Base-by-base conservation (phyloP, 2,113 vertebrate species). In the Cnemophilus loriae region DNA sequence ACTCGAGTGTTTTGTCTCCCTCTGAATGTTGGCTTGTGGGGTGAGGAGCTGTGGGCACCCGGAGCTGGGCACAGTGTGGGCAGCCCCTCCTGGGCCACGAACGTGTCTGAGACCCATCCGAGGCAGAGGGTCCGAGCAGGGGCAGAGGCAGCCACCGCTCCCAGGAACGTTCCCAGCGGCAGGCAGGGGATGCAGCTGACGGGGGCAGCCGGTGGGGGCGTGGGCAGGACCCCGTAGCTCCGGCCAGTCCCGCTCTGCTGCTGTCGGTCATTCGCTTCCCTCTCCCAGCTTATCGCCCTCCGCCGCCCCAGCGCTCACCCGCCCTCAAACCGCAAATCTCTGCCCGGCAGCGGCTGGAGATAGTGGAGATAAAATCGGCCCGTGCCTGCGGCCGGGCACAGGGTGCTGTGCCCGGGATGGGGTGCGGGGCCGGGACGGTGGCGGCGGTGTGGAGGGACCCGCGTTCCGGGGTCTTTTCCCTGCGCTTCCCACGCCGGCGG, bases 271-370 rank as follows among this genome's bases (percentile, higher is more conserved):
- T 22, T 42, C 1, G 2, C 61, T 95, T 89, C 81, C 89, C 47
- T 68, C n/a, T 93, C n/a, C 6, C 49, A 13, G 70, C 20, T 89
- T 44, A 63, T 86, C 88, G 55, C 56, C 50, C 84, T 61, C 91
- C 39, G 27, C 47, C 5, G 4, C 68, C 71, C 46, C 27, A 15
- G 55, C 8, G 2, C 14, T 32, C 18, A 27, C 50, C 50, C 59
- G 41, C 74, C 59, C 87, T 7, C 28, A 67, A 80, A 93, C 92
- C 92, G 1, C 95, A 94, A 93, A 94, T 95, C 94, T 90, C 90
- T 95, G 93, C 93, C 74, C 7, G 1, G 69, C 93, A 49, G 63
- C 39, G 41, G 37, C 89, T 11, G 63, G 26, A 61, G 87, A 73
- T 6, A 47, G 47, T 4, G 41, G 41, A 35, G 90, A 96, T 49